Percentiles rank a stretch among this genome's conserved stretches.
Conservation (phyloP, 2,888 invertebrate genomes). For the Mantis religiosa region DNA sequence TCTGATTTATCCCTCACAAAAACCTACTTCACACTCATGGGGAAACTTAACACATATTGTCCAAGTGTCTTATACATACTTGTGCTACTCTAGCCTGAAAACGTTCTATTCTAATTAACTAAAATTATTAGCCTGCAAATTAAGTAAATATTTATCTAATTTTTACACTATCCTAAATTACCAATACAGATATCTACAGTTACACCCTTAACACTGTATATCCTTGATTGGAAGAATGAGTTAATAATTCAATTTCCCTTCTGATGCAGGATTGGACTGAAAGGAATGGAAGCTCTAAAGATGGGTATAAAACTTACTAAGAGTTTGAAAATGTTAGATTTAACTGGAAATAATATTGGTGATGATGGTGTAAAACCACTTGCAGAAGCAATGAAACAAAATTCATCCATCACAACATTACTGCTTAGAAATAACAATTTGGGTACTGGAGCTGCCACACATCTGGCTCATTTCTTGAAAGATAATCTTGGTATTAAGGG, state of each 20-base stretch:
- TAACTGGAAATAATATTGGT: constrained; percentile 16
- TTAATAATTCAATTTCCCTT: not conserved
- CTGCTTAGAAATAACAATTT: constrained; percentile 13
- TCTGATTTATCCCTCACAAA: too few relatives aligned
- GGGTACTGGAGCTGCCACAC: not conserved
- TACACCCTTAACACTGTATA: too few relatives aligned
- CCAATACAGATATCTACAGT: too few relatives aligned
- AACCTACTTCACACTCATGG: too few relatives aligned
- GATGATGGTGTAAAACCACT: constrained; percentile 8
- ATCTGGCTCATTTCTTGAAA: not conserved
- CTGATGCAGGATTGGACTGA: not conserved
- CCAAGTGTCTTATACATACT: too few relatives aligned
- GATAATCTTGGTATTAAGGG: not conserved
- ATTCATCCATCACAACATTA: constrained; percentile 9
- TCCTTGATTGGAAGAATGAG: not conserved
- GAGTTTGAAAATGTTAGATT: not conserved
- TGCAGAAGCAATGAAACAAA: not conserved
- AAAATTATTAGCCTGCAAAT: too few relatives aligned
- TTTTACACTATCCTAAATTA: too few relatives aligned
- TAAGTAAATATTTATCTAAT: too few relatives aligned
- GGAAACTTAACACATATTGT: too few relatives aligned
- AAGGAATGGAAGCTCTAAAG: not conserved
- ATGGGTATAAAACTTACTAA: not conserved
- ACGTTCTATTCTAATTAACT: too few relatives aligned
- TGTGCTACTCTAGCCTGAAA: too few relatives aligned